Evolutionary conservation across 2,113 vertebrate genomes (phyloP).

Genomic region (Benitochromis conjunctus): DNA sequence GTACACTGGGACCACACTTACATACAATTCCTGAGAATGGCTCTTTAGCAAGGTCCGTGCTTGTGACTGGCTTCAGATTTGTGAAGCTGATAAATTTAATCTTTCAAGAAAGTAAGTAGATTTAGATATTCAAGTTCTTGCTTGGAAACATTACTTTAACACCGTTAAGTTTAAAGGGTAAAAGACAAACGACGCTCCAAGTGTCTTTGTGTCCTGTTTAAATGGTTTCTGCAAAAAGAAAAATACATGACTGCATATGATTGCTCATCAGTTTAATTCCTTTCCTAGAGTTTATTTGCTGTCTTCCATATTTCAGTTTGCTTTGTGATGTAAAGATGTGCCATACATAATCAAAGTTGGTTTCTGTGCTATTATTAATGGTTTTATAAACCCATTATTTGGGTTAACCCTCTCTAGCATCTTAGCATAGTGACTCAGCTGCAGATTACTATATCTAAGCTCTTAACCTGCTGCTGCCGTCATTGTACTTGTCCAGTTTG

Average conservation of each 20-base stretch:
- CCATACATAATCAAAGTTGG: conserved; percentile 40
- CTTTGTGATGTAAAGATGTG: conserved; percentile 52
- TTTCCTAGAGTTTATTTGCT: conserved; percentile 4
- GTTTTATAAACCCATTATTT: conserved; percentile 5
- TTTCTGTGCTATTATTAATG: conserved; percentile 40
- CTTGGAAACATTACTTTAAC: background rate
- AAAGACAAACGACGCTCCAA: background rate
- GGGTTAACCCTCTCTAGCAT: conserved; percentile 13
- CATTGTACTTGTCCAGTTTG: conserved; percentile 4
- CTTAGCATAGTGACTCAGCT: conserved; percentile 22
- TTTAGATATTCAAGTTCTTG: background rate
- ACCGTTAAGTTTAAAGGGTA: background rate
- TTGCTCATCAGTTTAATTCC: background rate
- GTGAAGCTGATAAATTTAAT: background rate
- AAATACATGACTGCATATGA: conserved; percentile 7
- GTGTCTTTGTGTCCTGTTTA: background rate
- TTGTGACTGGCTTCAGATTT: background rate
- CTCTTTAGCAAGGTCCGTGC: background rate
- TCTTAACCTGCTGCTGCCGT: conserved; percentile 15
- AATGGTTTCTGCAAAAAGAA: conserved; percentile 9
- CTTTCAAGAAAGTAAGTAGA: background rate
- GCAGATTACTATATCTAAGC: conserved; percentile 20
- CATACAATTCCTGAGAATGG: background rate
- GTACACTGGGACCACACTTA: background rate
- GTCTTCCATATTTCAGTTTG: conserved; percentile 5